Evolutionary conservation across 2,797 vertebrate species (phyloP).

Genomic region (Gymnoscopelus microlampas): DNA sequence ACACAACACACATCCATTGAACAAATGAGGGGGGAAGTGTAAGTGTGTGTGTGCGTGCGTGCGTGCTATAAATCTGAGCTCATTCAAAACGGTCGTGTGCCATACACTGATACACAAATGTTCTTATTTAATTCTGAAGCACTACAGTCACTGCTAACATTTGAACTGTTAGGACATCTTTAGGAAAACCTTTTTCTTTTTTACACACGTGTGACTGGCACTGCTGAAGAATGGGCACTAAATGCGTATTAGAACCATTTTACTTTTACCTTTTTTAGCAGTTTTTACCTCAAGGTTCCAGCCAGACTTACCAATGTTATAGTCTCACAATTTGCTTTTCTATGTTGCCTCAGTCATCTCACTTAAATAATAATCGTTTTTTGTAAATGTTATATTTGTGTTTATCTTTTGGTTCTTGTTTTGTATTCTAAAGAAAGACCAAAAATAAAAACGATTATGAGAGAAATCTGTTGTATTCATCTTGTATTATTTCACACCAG

Average conservation of each 20-base stretch:
- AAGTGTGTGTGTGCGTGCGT: conserved; percentile 11
- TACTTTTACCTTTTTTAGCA: conserved; percentile 64
- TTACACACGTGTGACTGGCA: conserved; percentile 65
- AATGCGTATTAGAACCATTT: conserved; percentile 56
- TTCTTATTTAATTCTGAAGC: conserved; percentile 54
- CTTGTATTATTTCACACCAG: background rate
- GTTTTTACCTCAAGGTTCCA: conserved; percentile 73
- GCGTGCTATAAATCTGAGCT: conserved; percentile 34
- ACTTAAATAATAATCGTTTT: conserved; percentile 80
- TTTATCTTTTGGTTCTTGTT: conserved; percentile 72
- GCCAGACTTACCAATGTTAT: conserved; percentile 69
- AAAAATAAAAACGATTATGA: conserved; percentile 83
- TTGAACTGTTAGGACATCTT: conserved; percentile 50
- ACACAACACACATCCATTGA: background rate
- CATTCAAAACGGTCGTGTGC: conserved; percentile 66
- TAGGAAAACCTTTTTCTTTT: conserved; percentile 49
- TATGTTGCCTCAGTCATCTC: conserved; percentile 81
- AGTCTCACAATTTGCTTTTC: conserved; percentile 76
- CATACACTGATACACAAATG: conserved; percentile 59
- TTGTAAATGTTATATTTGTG: conserved; percentile 75
- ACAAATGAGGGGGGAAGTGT: background rate
- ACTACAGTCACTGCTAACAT: conserved; percentile 66
- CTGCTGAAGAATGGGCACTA: conserved; percentile 74
- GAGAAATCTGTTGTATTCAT: conserved; percentile 1
- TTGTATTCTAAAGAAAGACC: conserved; percentile 84